Conservation (phyloP, 2,113 vertebrate genomes). For the Furnarius figulus region DNA sequence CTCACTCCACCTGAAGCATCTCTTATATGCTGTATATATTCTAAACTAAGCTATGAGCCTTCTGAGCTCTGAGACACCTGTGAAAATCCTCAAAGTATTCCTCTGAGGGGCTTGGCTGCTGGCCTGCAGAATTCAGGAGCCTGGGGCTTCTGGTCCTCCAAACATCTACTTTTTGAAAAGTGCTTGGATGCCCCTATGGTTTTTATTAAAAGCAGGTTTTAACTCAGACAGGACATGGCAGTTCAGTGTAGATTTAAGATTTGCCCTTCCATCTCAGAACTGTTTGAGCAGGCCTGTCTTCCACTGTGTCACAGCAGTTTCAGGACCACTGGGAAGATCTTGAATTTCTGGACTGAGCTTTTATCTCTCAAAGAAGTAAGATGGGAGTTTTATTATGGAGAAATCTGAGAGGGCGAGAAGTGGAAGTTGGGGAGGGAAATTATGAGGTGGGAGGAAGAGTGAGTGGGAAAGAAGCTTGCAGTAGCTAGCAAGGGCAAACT, state of each 20-base stretch:
- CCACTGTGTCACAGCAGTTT: not conserved
- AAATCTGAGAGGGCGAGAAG: slow-evolving; percentile 9
- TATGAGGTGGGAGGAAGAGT: slow-evolving; percentile 6
- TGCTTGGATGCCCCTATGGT: not conserved
- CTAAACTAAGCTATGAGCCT: not conserved
- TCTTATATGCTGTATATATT: not conserved
- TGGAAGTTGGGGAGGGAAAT: not conserved
- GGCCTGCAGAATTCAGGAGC: not conserved
- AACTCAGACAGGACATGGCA: not conserved
- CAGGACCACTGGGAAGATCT: not conserved
- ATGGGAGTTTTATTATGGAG: not conserved
- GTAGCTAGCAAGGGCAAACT: slow-evolving; percentile 7
- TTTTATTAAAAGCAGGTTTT: slow-evolving; percentile 2
- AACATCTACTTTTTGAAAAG: not conserved
- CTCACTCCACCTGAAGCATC: not conserved
- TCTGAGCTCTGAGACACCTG: not conserved
- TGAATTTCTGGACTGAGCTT: not conserved
- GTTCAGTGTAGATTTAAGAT: not conserved
- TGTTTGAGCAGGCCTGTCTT: not conserved
- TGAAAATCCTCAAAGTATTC: not conserved
- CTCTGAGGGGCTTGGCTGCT: not conserved
- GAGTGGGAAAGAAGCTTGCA: slow-evolving; percentile 24
- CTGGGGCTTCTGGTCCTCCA: not conserved
- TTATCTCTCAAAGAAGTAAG: not conserved
- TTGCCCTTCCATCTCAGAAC: not conserved